Evolutionary conservation across 2,113 vertebrate species (phyloP).

Genomic region (Myrmecophaga tridactyla): DNA sequence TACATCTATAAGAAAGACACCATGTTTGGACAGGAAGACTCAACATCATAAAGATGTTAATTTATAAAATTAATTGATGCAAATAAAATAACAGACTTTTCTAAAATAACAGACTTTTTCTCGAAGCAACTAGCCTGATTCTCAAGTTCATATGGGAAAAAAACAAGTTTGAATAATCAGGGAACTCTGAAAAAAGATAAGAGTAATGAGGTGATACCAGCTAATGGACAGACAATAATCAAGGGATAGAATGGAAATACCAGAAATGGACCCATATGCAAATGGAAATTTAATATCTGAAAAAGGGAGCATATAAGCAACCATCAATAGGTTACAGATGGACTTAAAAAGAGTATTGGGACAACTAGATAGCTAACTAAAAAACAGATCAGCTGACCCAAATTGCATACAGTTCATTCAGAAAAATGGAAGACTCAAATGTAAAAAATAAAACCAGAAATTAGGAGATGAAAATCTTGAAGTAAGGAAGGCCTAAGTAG

Average conservation of each 20-base stretch:
- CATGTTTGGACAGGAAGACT: not conserved
- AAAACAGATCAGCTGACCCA: not conserved
- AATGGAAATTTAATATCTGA: not conserved
- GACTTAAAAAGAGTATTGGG: not conserved
- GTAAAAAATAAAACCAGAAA: not conserved
- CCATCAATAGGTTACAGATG: not conserved
- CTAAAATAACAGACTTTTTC: not conserved
- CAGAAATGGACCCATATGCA: not conserved
- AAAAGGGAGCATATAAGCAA: not conserved
- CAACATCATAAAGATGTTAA: not conserved
- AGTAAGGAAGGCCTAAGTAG: not conserved
- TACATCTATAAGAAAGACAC: not conserved
- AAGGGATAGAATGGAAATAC: not conserved
- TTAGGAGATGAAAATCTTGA: not conserved
- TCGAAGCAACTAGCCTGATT: not conserved
- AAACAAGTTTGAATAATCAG: not conserved
- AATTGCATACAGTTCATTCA: not conserved
- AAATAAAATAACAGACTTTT: not conserved
- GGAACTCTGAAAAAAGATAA: not conserved
- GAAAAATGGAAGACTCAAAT: constrained; percentile 12
- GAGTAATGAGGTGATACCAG: not conserved
- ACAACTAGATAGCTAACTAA: not conserved
- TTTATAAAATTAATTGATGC: not conserved
- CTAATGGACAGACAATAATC: not conserved
- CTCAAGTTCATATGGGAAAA: not conserved